These are phyloP conservation scores for Percopsis transmontana DNA, from an alignment of 2,113 vertebrate genomes.

Conservation along the genomic window DNA sequence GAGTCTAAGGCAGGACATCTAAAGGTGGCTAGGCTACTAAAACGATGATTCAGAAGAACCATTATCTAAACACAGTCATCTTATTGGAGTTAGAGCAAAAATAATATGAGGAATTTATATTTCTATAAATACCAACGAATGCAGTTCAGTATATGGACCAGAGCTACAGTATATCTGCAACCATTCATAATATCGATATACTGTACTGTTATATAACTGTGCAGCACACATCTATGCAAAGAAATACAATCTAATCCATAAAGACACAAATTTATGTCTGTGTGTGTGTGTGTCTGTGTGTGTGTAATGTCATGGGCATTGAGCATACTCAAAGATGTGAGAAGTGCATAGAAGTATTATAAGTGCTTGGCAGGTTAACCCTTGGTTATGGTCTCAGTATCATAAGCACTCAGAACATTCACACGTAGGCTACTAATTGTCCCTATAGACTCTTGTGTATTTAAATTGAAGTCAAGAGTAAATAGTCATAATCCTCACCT, in stretches of 20 bases:
- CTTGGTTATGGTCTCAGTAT: background rate
- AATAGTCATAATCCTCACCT: slow-evolving; percentile 2
- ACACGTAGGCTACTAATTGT: background rate
- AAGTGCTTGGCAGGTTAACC: background rate
- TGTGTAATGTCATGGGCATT: background rate
- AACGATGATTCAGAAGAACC: slow-evolving; percentile 72
- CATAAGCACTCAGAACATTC: background rate
- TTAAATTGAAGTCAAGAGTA: background rate
- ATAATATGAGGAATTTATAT: slow-evolving; percentile 38
- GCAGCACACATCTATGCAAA: background rate
- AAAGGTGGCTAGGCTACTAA: slow-evolving; percentile 46
- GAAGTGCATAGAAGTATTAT: background rate
- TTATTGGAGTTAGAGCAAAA: slow-evolving; percentile 43
- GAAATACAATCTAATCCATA: slow-evolving; percentile 1
- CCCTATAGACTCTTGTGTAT: background rate
- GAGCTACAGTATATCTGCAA: background rate
- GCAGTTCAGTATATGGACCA: background rate
- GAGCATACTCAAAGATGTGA: background rate
- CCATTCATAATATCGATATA: slow-evolving; percentile 3
- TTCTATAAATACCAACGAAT: slow-evolving; percentile 27
- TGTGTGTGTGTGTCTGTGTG: background rate
- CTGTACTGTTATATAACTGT: background rate
- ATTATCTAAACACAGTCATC: slow-evolving; percentile 57
- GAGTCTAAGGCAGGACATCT: slow-evolving; percentile 65
- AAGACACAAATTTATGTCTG: slow-evolving; percentile 4